Conservation (phyloP, 2,113 vertebrate species). For the Anarrhichthys ocellatus region DNA sequence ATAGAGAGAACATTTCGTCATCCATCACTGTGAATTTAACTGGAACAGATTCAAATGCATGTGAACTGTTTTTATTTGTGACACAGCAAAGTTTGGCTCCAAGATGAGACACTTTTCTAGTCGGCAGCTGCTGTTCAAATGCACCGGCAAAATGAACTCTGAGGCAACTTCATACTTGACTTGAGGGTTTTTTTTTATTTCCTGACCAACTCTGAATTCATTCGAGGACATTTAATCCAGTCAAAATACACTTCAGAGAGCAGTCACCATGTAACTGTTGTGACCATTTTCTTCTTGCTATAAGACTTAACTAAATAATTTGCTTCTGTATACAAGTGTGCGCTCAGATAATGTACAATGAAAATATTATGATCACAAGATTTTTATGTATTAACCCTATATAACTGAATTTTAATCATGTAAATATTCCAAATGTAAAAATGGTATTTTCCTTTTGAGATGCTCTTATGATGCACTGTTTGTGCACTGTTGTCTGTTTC, state of each 20-base stretch:
- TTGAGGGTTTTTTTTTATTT: neutral
- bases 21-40: conserved; percentile 25
- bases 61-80: conserved; percentile 5
- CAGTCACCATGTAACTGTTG: conserved; percentile 17
- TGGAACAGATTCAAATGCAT: neutral
- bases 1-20: neutral
- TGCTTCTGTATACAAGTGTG: conserved; percentile 44
- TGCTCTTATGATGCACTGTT: conserved; percentile 54
- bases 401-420: conserved; percentile 48
- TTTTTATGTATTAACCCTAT: conserved; percentile 46
- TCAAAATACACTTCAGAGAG: conserved; percentile 12
- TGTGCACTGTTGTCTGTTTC: conserved; percentile 50
- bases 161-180: neutral
- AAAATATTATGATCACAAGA: conserved; percentile 22
- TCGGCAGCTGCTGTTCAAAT: neutral
- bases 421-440: conserved; percentile 54
- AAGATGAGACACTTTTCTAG: neutral
- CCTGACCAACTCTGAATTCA: neutral
- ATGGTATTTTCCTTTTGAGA: conserved; percentile 52
- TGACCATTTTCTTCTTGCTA: conserved; percentile 27
- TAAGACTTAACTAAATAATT: conserved; percentile 31
- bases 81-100: neutral
- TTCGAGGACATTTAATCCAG: neutral
- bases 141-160: neutral
- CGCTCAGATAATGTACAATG: conserved; percentile 57